Evolutionary conservation across 2,797 vertebrate species (phyloP).

Genomic region (Enteromius paludinosus): DNA sequence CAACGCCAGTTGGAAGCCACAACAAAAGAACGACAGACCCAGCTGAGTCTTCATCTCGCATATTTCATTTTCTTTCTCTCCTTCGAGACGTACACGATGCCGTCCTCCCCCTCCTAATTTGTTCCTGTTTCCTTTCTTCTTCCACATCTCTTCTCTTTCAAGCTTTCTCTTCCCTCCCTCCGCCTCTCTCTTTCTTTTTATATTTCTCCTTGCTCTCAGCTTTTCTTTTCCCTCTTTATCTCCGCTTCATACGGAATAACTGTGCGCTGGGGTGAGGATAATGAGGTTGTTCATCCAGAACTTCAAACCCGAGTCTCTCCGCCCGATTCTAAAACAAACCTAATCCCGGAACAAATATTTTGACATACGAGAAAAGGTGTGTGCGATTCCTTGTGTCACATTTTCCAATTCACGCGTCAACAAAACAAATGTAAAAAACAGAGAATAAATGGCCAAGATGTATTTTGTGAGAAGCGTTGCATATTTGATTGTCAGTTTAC

Average conservation of each 20-base stretch:
- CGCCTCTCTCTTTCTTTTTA: slow-evolving; percentile 61
- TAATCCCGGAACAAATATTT: slow-evolving; percentile 78
- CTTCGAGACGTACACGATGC: slow-evolving; percentile 65
- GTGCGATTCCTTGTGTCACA: slow-evolving; percentile 62
- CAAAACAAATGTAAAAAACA: slow-evolving; percentile 42
- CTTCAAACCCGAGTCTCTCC: slow-evolving; percentile 75
- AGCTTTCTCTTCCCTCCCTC: slow-evolving; percentile 53
- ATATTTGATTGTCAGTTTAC: neutral
- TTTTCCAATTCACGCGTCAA: slow-evolving; percentile 63
- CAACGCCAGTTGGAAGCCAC: slow-evolving; percentile 62
- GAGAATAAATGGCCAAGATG: slow-evolving; percentile 19
- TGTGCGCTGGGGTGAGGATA: slow-evolving; percentile 77
- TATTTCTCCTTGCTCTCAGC: slow-evolving; percentile 77
- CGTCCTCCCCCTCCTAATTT: slow-evolving; percentile 72
- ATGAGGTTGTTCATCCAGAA: slow-evolving; percentile 82
- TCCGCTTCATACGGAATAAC: slow-evolving; percentile 82
- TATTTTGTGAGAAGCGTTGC: neutral
- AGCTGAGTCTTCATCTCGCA: slow-evolving; percentile 68
- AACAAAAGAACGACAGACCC: slow-evolving; percentile 67
- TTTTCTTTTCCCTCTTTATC: slow-evolving; percentile 77
- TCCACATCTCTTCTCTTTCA: slow-evolving; percentile 44
- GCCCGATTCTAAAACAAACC: slow-evolving; percentile 76
- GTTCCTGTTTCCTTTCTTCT: slow-evolving; percentile 67
- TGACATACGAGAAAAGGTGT: slow-evolving; percentile 71
- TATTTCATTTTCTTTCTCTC: slow-evolving; percentile 61